Evolutionary conservation across 2,888 invertebrate genomes (phyloP), one percentile per base, ranked within the genome.

Genomic region (Stegana nigrithorax): DNA sequence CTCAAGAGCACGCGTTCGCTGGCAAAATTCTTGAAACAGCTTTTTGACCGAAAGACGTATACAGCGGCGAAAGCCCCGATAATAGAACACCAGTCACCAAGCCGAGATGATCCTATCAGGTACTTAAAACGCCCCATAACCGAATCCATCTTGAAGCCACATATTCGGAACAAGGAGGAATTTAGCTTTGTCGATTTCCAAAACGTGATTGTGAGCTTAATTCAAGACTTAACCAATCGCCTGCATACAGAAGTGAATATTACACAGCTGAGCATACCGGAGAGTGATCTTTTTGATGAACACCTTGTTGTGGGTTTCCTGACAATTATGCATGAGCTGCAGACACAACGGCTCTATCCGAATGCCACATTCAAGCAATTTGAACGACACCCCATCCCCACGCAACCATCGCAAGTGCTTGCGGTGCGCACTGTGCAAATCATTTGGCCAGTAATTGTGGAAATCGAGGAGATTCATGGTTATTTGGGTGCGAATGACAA

Each of bases 221-320:
- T 84, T 14, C 61, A 73, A 2, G 78, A 79, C 25, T 67, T 84
- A 1, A 68, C 60, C 4, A 73, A 73, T 2, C 78, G 80, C 1
- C 63, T 84, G 25, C 73, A 74, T 45, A 67, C 81, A 3, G 81
- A 84, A 63, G 68, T 84, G 2, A 78, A 78, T 25, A 78, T 83
- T 7, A 83, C 78, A 0, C 81, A 82, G 26, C 65, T 82, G 3
- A 79, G 75, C 55, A 78, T 84, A 56, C 82, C 83, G 8, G 83
- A 82, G 56, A 75, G 76, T 2, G 83, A 83, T 69, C 67, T 83
- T 2, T 78, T 73, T 27, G 81, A 82, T 62, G 81, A 81, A 51
- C 77, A 80, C 45, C 66, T 83, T 2, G 67, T 77, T 8, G 73
- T 74, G 21, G 83, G 83, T 60, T 83, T 84, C 21, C 47, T 75